phyloP scores from a whole-genome alignment of 1,140 invertebrate genomes.

The Cotesia glomerata region DNA sequence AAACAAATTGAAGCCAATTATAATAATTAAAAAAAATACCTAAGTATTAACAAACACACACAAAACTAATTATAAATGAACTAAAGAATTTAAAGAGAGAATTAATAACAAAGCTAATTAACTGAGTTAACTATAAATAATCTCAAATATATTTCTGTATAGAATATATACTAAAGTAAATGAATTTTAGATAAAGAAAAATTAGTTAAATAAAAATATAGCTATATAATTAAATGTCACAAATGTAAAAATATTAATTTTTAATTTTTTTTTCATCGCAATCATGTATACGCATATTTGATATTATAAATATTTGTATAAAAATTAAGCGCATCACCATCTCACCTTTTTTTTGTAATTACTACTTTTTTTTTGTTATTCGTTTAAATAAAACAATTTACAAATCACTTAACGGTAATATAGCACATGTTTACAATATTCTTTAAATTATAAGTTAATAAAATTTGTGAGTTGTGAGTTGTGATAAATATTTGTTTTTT shows the following conservation, averaged over 20 bases:
- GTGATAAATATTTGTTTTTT: background rate
- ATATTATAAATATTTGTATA: too few species aligned
- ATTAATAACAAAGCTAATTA: slow-evolving; percentile 43
- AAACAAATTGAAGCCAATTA: slow-evolving; percentile 34
- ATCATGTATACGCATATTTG: background rate
- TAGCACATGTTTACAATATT: slow-evolving; percentile 18
- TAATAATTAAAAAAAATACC: background rate
- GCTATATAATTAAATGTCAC: too few species aligned
- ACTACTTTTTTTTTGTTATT: slow-evolving; percentile 44
- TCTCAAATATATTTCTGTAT: slow-evolving; percentile 1
- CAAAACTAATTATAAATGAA: background rate
- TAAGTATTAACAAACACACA: slow-evolving; percentile 1
- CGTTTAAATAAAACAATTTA: slow-evolving; percentile 45
- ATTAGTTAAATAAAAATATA: background rate
- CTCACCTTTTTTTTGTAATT: slow-evolving; percentile 34
- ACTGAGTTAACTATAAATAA: background rate
- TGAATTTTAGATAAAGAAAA: background rate
- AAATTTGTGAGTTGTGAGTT: background rate
- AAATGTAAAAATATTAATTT: slow-evolving; percentile 1
- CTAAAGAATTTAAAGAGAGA: slow-evolving; percentile 11
- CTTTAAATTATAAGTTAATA: too few species aligned
- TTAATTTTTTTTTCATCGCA: background rate
- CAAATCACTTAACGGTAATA: slow-evolving; percentile 34
- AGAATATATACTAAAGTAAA: background rate
- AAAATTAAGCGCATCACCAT: background rate